Base-by-base conservation (phyloP, 2,113 vertebrate species). In the Alosa alosa region DNA sequence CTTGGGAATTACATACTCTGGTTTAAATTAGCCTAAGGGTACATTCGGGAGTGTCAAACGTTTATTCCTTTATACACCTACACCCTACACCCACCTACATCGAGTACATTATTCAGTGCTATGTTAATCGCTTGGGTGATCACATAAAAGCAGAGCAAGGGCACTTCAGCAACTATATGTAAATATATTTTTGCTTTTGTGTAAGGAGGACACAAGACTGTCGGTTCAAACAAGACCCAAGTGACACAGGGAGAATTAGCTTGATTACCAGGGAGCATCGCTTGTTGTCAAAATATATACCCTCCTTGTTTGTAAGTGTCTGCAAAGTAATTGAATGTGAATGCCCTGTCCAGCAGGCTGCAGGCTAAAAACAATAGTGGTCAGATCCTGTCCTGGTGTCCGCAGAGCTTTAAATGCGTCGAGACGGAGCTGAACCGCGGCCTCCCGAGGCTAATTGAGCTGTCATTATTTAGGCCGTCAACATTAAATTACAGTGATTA, bases 401-500 rank as follows among this genome's bases (percentile, higher is more conserved):
- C 7, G 7, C 64, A 72, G 25, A 39, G 31, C 25, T 36, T 78
- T 78, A 31, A 78, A 78, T 17, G 31, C 4, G 31, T 78, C 25
- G 11, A 78, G 31, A 11, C 11, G 3, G 3, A 15, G 31, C 25
- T 18, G 13, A 36, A 36, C 15, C 13, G 15, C 11, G 25, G 72
- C 72, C 72, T 5, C 72, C 11, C 2, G 2, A 39, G 72, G 72
- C 72, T 78, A 78, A 78, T 41, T 78, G 72, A 0, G 72, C 72
- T 78, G 72, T 78, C 72, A 78, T 78, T 78, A 78, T 78, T 78
- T 78, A 78, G 72, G 36, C 72, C 72, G 36, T 78, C 72, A 78
- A 78, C 72, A 78, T 78, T 78, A 78, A 78, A 78, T 78, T 78
- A 78, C 72, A 78, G 72, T 78, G 72, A 78, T 78, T 78, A 78